Percentiles rank a stretch among this genome's conserved stretches.
These are phyloP conservation scores for Hydropsyche tenuis DNA, from an alignment of 1,140 invertebrate genomes.

Conservation along the genomic window DNA sequence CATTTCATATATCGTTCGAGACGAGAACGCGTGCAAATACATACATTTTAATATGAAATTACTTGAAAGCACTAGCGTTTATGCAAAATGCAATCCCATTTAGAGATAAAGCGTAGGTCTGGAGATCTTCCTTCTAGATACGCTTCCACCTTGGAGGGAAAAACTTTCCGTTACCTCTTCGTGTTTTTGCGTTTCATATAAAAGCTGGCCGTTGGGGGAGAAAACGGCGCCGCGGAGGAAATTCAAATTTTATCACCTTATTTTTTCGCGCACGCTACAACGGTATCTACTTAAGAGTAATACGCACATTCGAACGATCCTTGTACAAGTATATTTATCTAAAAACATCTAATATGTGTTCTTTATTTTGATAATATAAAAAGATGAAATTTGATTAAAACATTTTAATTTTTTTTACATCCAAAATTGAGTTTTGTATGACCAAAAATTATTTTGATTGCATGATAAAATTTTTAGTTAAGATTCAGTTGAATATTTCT, in stretches of 20 bases:
- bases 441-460: too few relatives aligned
- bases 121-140: constrained; percentile 30
- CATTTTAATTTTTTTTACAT: too few relatives aligned
- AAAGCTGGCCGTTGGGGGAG: background rate
- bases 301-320: too few relatives aligned
- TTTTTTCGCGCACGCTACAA: background rate
- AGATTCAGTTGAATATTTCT: too few relatives aligned
- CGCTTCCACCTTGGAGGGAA: constrained; percentile 19
- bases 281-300: too few relatives aligned
- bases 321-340: too few relatives aligned
- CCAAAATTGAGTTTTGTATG: too few relatives aligned
- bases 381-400: too few relatives aligned
- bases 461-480: too few relatives aligned
- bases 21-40: background rate
- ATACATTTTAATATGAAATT: constrained; percentile 21
- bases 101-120: constrained; percentile 36
- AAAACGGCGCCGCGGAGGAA: background rate
- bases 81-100: constrained; percentile 38
- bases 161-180: constrained; percentile 20
- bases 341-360: too few relatives aligned
- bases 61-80: constrained; percentile 30
- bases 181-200: constrained; percentile 13
- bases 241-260: constrained; percentile 26
- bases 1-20: background rate
- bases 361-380: too few relatives aligned